Base-by-base conservation (phyloP, 2,888 invertebrate species). In the Idaea dimidiata region DNA sequence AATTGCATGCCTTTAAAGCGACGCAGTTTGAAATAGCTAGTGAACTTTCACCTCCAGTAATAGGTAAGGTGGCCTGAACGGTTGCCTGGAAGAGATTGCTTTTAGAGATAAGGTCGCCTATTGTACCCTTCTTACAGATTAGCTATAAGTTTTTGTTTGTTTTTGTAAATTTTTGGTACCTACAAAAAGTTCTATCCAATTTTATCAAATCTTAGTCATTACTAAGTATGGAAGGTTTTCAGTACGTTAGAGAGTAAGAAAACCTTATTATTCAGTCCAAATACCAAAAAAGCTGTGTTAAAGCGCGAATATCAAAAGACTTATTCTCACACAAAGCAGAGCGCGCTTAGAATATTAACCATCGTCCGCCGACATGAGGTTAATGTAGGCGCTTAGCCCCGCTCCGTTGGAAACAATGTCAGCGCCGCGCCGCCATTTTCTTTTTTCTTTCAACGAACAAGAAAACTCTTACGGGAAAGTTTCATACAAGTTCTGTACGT, bases 381-480 rank as follows among this genome's bases (percentile, higher is more conserved):
- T 89, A 89, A 89, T 88, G 89, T 84, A 68, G 79, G 79, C 83
- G 88, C 87, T 89, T 87, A 87, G 82, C 84, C 78, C 72, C 70
- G 71, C 74, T 76, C 75, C 77, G 75, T 76, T 78, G 80, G 77
- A 81, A 84, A 87, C 87, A 87, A 82, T 83, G 84, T 80, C 56
- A 14, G 10, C 78, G 77, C 43, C 43, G 43, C 43, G 43, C 66
- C 78, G 77, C 76, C 81, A 80, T 82, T 79, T 81, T 72, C 66
- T 74, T 80, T 80, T 81, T 77, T 77, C 76, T 75, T 70, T 67
- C 70, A 70, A 64, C 72, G 67, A 71, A 79, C 77, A 79, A 80
- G 81, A 78, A 80, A 77, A 78, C 72, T 76, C 73, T 62, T 67
- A 63, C 66, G 65, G 62, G 69, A 68, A 79, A 79, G 65, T 79